phyloP scores from a whole-genome alignment of 2,797 vertebrate species.

The Etheostoma nigrum region DNA sequence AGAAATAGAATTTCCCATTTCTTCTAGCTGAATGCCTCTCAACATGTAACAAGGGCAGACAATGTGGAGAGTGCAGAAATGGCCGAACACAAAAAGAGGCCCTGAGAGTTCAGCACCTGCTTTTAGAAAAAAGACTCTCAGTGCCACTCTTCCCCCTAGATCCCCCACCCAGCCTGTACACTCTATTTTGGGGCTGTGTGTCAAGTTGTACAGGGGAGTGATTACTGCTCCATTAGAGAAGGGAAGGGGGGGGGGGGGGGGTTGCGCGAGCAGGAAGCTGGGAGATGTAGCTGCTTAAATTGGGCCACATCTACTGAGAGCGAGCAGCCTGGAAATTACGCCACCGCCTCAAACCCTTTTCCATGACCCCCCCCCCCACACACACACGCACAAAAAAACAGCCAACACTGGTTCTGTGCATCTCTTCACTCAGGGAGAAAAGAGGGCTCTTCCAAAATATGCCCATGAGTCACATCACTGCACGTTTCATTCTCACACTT shows the following conservation, averaged over 20 bases:
- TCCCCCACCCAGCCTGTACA: slow-evolving; percentile 75
- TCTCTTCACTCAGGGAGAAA: slow-evolving; percentile 77
- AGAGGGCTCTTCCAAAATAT: slow-evolving; percentile 69
- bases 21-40: slow-evolving; percentile 84
- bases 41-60: slow-evolving; percentile 85
- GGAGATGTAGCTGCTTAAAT: slow-evolving; percentile 84
- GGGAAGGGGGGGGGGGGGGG: slow-evolving; percentile 22
- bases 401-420: slow-evolving; percentile 67
- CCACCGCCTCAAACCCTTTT: slow-evolving; percentile 73
- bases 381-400: slow-evolving; percentile 31
- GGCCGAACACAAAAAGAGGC: slow-evolving; percentile 85
- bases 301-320: slow-evolving; percentile 81
- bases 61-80: slow-evolving; percentile 84
- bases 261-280: slow-evolving; percentile 79
- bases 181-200: slow-evolving; percentile 84
- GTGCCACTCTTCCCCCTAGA: slow-evolving; percentile 79
- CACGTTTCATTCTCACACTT: slow-evolving; percentile 58
- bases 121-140: slow-evolving; percentile 85
- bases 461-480: slow-evolving; percentile 62
- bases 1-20: slow-evolving; percentile 84
- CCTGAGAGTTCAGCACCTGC: slow-evolving; percentile 85
- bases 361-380: slow-evolving; percentile 21
- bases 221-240: slow-evolving; percentile 85
- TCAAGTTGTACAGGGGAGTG: slow-evolving; percentile 86
- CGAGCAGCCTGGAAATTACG: slow-evolving; percentile 82